These are phyloP conservation scores for Stenotaenia linearis DNA, from an alignment of 2,888 invertebrate species.

Conservation along the genomic window DNA sequence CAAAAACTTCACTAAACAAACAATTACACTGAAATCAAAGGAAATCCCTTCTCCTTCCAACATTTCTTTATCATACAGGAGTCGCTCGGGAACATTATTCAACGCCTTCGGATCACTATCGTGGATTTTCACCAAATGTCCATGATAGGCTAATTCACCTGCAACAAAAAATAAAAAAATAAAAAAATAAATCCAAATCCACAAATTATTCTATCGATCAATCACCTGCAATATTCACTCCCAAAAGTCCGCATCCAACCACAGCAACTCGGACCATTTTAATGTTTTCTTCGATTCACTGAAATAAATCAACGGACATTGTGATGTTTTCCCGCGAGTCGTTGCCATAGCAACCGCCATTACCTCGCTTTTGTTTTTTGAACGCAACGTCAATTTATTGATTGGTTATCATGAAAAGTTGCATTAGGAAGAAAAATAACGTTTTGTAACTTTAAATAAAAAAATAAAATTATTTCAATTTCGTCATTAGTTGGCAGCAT, in stretches of 20 bases:
- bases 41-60: background rate
- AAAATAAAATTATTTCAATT: too few species aligned
- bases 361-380: background rate
- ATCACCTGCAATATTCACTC: conserved; percentile 48
- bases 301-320: background rate
- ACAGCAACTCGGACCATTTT: conserved; percentile 48
- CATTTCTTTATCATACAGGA: background rate
- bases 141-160: conserved; percentile 51
- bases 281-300: background rate
- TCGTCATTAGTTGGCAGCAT: background rate
- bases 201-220: background rate
- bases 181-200: background rate
- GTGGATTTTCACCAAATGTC: conserved; percentile 49
- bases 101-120: conserved; percentile 45
- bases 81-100: conserved; percentile 43
- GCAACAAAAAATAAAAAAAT: conserved; percentile 10
- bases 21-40: background rate
- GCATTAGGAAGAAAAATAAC: too few species aligned
- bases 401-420: background rate
- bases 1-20: background rate
- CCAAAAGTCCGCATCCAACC: conserved; percentile 49
- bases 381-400: too few species aligned
- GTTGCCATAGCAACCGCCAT: background rate
- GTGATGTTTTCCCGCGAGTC: background rate
- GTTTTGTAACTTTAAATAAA: too few species aligned